Evolutionary conservation across 2,113 vertebrate species (phyloP), one percentile per base, ranked within the genome.

Genomic region (Rhea pennata): DNA sequence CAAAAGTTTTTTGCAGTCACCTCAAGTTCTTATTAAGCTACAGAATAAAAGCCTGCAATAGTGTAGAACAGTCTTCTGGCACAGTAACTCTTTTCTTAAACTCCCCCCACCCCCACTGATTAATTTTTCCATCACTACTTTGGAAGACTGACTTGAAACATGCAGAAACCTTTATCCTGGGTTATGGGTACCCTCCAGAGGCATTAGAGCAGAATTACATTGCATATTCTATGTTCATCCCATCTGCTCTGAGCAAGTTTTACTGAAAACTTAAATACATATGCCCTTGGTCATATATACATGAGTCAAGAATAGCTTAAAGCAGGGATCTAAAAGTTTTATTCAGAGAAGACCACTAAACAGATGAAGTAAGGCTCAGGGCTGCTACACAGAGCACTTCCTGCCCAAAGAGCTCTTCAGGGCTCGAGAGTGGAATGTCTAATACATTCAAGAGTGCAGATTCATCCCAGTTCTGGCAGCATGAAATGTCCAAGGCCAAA

Each of bases 381-480:
- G 56, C 40, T 66, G 77, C 61, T 89, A 42, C 29, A 75, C 24
- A 16, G 31, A 8, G 19, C 71, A 50, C 3, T 53, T 40, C 29
- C 19, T 73, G 44, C 50, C 5, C 50, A 15, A 76, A 84, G 10
- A 42, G n/a, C 10, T 24, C 39, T 79, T 36, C 36, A 70, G 50
- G 20, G 70, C 12, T 46, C 71, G 31, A 56, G 14, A 77, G 12
- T 27, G 51, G 51, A 20, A 40, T 5, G 7, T 23, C 9, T 3
- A 86, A 46, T 5, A 62, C 22, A 36, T 81, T 67, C 10, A 64
- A 61, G 22, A 85, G 27, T 51, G 78, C 3, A 73, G 23, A 62
- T 1, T 24, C 65, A 84, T 15, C 17, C 3, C 31, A 48, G 4
- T 0, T 33, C 33, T 2, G 2, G 36, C 33, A 80, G 40, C 53